Evolutionary conservation across 2,797 vertebrate species (phyloP).

Genomic region (Lepus townsendii): DNA sequence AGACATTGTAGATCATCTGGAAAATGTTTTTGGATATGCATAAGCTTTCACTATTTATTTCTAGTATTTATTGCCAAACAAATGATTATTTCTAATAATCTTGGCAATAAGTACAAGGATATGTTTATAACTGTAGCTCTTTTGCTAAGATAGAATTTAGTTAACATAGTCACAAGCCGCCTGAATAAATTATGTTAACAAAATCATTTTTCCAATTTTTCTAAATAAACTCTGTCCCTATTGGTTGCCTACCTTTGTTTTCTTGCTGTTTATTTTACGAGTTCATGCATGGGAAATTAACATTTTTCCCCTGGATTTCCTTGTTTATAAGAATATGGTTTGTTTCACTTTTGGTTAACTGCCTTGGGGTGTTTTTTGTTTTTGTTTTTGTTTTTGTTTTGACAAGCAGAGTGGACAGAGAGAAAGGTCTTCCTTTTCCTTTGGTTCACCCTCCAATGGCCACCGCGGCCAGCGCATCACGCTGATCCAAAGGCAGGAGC

Average conservation of each 20-base stretch:
- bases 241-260: background rate
- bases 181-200: conserved; percentile 51
- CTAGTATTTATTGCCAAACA: conserved; percentile 3
- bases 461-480: no score
- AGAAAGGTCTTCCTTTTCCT: no score
- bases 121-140: conserved; percentile 38
- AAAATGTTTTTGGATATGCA: conserved; percentile 52
- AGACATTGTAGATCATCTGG: conserved; percentile 59
- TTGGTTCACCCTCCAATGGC: no score
- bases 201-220: background rate
- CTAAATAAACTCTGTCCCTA: conserved; percentile 2
- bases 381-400: no score
- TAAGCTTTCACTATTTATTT: conserved; percentile 47
- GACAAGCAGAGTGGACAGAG: no score
- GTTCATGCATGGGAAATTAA: conserved; percentile 27
- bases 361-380: background rate
- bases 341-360: conserved; percentile 51
- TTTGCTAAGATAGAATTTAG: conserved; percentile 27
- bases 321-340: background rate
- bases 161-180: background rate
- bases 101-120: conserved; percentile 55
- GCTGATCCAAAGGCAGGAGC: no score
- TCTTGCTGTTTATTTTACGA: background rate
- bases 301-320: background rate
- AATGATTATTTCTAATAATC: conserved; percentile 59